These are phyloP conservation scores for Drosophila setifemur DNA, from an alignment of 1,140 invertebrate species.

Conservation along the genomic window DNA sequence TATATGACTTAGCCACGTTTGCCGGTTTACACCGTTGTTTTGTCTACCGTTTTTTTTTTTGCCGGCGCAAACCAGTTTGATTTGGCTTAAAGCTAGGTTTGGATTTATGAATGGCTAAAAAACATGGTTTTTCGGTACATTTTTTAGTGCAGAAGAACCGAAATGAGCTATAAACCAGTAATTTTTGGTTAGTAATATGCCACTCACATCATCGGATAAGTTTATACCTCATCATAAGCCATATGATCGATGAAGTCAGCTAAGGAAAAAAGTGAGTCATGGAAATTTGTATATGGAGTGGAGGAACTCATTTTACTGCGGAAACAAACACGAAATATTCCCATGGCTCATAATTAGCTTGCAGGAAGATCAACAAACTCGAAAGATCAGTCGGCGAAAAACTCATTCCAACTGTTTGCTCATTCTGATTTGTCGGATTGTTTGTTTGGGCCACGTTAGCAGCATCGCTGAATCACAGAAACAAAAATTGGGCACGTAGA, in stretches of 20 bases:
- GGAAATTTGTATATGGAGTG: neutral
- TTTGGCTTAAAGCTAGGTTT: slow-evolving; percentile 13
- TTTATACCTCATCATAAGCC: slow-evolving; percentile 23
- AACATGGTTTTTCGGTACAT: slow-evolving; percentile 2
- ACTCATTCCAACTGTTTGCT: no score
- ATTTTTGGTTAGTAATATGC: slow-evolving; percentile 10
- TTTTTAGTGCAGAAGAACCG: neutral
- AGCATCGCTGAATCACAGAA: slow-evolving; percentile 25
- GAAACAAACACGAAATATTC: neutral
- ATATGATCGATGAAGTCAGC: slow-evolving; percentile 49
- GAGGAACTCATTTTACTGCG: neutral
- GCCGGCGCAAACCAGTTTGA: slow-evolving; percentile 27
- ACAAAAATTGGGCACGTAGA: slow-evolving; percentile 51
- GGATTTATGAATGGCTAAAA: slow-evolving; percentile 36
- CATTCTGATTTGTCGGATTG: neutral
- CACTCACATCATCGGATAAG: slow-evolving; percentile 16
- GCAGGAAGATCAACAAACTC: slow-evolving; percentile 46
- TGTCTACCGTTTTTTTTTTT: neutral
- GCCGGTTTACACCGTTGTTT: slow-evolving; percentile 24
- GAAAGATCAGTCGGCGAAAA: no score
- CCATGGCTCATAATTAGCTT: neutral
- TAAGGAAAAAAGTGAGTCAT: slow-evolving; percentile 21
- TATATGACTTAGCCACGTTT: slow-evolving; percentile 21
- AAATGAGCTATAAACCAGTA: slow-evolving; percentile 9
- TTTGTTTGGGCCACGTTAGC: slow-evolving; percentile 18